A percentile compares a stretch with the other conserved stretches of the same genome.
Evolutionary conservation across 2,113 vertebrate genomes (phyloP).

Genomic region (Burhinus oedicnemus): DNA sequence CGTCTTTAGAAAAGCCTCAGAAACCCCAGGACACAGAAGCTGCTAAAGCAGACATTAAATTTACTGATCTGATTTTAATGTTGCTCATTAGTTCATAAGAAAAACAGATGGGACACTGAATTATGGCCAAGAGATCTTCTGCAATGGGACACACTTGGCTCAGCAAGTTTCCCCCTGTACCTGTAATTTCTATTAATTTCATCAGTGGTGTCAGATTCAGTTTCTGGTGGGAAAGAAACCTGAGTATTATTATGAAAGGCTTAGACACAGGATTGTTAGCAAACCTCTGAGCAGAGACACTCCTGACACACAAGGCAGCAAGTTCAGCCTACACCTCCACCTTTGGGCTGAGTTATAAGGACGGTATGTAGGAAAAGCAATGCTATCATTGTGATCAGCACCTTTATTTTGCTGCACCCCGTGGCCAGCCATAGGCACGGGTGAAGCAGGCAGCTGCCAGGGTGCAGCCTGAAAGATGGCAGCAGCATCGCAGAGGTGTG

Average conservation of each 20-base stretch:
- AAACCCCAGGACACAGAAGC: not conserved
- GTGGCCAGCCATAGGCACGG: accelerated
- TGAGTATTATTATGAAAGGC: not conserved
- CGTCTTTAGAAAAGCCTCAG: not conserved
- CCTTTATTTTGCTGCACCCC: not conserved
- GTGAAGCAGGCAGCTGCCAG: not conserved
- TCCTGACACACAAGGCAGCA: accelerated
- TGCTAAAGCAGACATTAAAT: constrained; percentile 10
- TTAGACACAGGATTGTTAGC: not conserved
- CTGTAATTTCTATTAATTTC: constrained; percentile 5
- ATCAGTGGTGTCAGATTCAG: not conserved
- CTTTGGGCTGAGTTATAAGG: not conserved
- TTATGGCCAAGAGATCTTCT: not conserved
- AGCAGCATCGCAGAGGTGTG: not conserved
- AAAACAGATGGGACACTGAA: not conserved
- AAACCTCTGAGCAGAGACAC: not conserved
- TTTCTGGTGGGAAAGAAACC: constrained; percentile 4
- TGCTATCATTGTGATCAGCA: accelerated
- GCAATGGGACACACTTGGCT: not conserved
- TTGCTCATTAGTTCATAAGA: not conserved
- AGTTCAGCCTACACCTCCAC: not conserved
- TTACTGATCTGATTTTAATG: constrained; percentile 29
- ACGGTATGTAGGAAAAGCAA: not conserved
- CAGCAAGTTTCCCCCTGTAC: not conserved
- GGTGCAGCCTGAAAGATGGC: not conserved